A percentile compares a stretch with the other conserved stretches of the same genome.
Conservation (phyloP, 2,888 invertebrate genomes). For the Hedychridium roseum region DNA sequence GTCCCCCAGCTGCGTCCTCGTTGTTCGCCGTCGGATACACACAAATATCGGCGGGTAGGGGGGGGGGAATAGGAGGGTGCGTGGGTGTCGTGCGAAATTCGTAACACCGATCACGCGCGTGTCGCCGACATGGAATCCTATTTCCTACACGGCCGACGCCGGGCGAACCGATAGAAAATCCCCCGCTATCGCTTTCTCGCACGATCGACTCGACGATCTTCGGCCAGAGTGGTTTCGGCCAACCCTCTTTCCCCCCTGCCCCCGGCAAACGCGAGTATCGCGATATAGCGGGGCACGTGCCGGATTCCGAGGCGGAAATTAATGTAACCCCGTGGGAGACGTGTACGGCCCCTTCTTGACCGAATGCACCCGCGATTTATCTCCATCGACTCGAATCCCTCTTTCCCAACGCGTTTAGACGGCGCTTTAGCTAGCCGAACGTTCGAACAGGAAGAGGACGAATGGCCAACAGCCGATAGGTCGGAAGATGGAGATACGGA, state of each 20-base stretch:
- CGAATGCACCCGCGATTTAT: constrained; percentile 6
- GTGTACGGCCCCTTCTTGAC: constrained; percentile 1
- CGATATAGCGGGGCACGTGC: background rate
- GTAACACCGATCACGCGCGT: constrained; percentile 27
- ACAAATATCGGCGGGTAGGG: too few relatives aligned
- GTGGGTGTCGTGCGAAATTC: too few relatives aligned
- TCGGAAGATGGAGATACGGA: too few relatives aligned
- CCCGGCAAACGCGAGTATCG: background rate
- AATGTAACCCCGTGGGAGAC: constrained; percentile 8
- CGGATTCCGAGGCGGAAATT: constrained; percentile 6
- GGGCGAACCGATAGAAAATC: constrained; percentile 15
- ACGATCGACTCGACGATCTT: constrained; percentile 14
- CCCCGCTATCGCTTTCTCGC: constrained; percentile 4
- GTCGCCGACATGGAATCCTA: constrained; percentile 28
- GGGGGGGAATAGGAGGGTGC: too few relatives aligned
- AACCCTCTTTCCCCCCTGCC: background rate
- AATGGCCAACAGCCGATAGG: too few relatives aligned
- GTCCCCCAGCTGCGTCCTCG: too few relatives aligned
- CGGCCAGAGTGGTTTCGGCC: too few relatives aligned
- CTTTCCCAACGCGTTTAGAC: too few relatives aligned
- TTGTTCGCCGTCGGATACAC: too few relatives aligned
- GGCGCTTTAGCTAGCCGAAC: too few relatives aligned
- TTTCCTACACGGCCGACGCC: constrained; percentile 29
- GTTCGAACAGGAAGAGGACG: too few relatives aligned
- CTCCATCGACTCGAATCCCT: background rate